Base-by-base conservation (phyloP, 1,140 invertebrate species). In the Cydia pomonella region DNA sequence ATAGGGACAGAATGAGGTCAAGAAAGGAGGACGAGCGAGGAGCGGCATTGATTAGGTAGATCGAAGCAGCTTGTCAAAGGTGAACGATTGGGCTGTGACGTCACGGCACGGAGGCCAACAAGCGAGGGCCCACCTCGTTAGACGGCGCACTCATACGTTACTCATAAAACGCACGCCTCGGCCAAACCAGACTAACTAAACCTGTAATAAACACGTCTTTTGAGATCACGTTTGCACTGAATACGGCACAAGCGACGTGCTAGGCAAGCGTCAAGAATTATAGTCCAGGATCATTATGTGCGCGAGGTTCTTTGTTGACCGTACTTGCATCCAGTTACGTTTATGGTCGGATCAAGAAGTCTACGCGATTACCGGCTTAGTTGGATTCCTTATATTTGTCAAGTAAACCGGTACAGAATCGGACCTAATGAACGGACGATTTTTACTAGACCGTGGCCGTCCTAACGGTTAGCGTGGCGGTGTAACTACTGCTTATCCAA, bases 31-130 rank as follows among this genome's bases (percentile, higher is more conserved):
- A 69, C 64, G 64, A 18, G 64, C 64, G 64, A 69, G 64, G 64
- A 69, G 64, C 23, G 64, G 29, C 64, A 69, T 69, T 69, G 64
- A 69, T 69, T 38, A 33, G 64, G 29, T 69, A 33, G 64, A 69
- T 69, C 64, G 64, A 69, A 69, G n/a, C 27, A 69, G 16, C 64
- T 69, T 69, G 64, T 69, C 64, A 69, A 41, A 69, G 64, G 64
- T 69, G 64, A 69, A 69, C 64, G 64, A 69, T 69, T 69, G 27
- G 64, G 64, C 18, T 33, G 27, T 69, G 64, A 69, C 64, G 64
- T 69, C 64, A 69, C 64, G 13, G n/a, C 29, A 3, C 64, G 64
- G 64, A 38, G 64, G 64, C 64, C 64, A 33, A 21, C 53, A 10
- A 23, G 53, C 64, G 29, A 25, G 63, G 25, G 12, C 12, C 62